Conservation (phyloP, 2,888 invertebrate genomes). For the Dinocampus coccinellae region DNA sequence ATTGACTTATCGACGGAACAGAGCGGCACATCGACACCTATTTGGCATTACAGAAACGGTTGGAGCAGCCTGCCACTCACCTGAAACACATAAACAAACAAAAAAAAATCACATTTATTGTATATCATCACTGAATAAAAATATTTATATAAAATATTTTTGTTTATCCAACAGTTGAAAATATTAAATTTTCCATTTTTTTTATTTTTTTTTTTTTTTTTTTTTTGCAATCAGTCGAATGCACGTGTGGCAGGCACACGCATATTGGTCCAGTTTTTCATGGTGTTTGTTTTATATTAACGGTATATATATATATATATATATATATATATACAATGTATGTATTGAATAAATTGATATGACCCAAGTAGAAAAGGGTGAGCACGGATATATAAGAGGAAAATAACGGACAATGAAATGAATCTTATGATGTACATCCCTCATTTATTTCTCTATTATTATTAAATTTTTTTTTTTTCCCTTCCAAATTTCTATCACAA, state of each 20-base stretch:
- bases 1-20: constrained; percentile 61
- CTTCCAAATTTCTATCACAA: not conserved
- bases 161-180: not conserved
- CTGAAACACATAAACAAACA: constrained; percentile 57
- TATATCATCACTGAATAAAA: too few relatives aligned
- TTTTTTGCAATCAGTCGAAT: not conserved
- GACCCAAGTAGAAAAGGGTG: not conserved
- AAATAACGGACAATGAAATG: not conserved
- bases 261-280: not conserved
- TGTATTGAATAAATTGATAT: not conserved
- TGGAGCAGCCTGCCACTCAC: constrained; percentile 69
- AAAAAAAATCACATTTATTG: too few relatives aligned
- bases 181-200: not conserved
- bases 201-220: constrained; percentile 9
- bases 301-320: not conserved
- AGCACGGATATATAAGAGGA: not conserved
- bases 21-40: constrained; percentile 68
- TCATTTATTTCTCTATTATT: not conserved
- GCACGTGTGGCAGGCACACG: not conserved
- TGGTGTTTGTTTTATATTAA: not conserved
- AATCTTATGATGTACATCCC: not conserved
- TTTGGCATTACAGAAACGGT: constrained; percentile 69
- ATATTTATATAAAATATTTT: too few relatives aligned
- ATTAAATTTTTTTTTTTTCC: constrained; percentile 9
- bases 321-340: not conserved